These are phyloP conservation scores for Psilopsiagon aurifrons DNA, from an alignment of 2,113 vertebrate species.

Conservation along the genomic window DNA sequence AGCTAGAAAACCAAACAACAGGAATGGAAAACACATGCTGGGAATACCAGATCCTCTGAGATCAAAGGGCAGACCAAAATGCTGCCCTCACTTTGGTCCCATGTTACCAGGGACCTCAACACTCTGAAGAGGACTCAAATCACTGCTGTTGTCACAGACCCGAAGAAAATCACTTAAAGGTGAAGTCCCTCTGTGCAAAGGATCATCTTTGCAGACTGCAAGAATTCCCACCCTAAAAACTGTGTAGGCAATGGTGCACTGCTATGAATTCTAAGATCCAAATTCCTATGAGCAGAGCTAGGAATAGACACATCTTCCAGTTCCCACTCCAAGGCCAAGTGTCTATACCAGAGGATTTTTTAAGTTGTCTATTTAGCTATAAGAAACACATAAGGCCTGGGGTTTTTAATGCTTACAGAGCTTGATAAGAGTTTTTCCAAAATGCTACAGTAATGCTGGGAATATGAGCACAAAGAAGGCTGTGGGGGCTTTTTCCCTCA, in stretches of 20 bases:
- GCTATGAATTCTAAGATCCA: neutral
- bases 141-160: neutral
- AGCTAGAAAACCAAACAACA: neutral
- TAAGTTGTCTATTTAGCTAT: neutral
- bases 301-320: neutral
- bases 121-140: neutral
- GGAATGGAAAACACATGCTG: neutral
- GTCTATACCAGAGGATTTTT: neutral
- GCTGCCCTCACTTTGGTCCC: neutral
- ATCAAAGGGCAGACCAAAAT: neutral
- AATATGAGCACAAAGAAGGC: neutral
- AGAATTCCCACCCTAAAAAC: neutral
- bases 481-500: neutral
- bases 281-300: neutral
- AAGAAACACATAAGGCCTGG: neutral
- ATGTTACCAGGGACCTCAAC: neutral
- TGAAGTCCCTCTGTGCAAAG: neutral
- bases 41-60: neutral
- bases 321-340: neutral
- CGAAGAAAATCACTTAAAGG: neutral
- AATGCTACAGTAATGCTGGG: neutral
- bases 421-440: conserved; percentile 1
- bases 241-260: neutral
- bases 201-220: neutral
- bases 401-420: neutral